phyloP scores from a whole-genome alignment of 2,797 vertebrate genomes.

The Rhadinocentrus ornatus region DNA sequence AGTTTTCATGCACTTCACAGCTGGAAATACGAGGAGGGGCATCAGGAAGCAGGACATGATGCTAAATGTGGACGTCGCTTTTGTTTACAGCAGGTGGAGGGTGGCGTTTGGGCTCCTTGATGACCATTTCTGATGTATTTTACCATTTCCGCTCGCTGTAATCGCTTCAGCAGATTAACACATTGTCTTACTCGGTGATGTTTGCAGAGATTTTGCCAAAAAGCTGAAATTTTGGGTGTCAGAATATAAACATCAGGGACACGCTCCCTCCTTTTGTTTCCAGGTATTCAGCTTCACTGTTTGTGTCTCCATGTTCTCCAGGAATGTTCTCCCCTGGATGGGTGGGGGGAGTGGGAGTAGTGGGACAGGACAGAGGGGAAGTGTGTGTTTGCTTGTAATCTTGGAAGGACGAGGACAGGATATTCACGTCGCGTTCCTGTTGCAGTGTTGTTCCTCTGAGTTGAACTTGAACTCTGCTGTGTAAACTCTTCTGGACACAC shows the following conservation, averaged over 20 bases:
- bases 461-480: background rate
- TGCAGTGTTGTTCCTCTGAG: constrained; percentile 13
- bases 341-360: constrained; percentile 5
- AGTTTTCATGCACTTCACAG: too few relatives aligned
- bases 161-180: too few relatives aligned
- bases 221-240: too few relatives aligned
- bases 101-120: too few relatives aligned
- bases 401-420: constrained; percentile 35
- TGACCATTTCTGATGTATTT: too few relatives aligned
- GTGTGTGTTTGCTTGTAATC: constrained; percentile 44
- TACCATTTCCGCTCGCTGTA: too few relatives aligned
- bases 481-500: constrained; percentile 7
- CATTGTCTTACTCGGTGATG: background rate
- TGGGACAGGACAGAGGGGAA: constrained; percentile 31
- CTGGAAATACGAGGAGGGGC: too few relatives aligned
- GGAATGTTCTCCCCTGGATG: constrained; percentile 46
- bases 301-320: constrained; percentile 32
- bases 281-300: constrained; percentile 17
- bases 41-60: background rate
- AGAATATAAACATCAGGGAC: constrained; percentile 1
- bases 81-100: background rate
- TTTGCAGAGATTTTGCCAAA: background rate
- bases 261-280: constrained; percentile 4
- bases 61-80: background rate
- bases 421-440: constrained; percentile 47